These are phyloP conservation scores for Sapajus apella DNA, from an alignment of 2,113 vertebrate species.

Conservation along the genomic window DNA sequence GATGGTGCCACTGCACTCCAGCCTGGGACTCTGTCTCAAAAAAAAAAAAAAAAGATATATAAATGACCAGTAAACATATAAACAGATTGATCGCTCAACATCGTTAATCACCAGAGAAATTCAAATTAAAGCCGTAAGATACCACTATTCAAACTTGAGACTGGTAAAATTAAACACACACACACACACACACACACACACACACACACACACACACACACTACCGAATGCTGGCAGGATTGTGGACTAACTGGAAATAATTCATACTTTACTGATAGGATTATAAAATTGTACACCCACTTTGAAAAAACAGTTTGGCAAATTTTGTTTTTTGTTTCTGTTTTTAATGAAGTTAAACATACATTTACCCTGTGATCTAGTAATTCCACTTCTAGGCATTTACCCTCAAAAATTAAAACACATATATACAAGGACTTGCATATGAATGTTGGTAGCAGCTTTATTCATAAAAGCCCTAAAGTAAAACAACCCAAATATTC, in stretches of 20 bases:
- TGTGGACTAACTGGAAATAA: neutral
- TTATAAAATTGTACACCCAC: neutral
- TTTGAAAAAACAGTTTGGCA: constrained; percentile 2
- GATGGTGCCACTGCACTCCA: too few species aligned
- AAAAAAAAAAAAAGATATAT: neutral
- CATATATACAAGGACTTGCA: neutral
- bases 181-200: neutral
- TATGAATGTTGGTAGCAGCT: neutral
- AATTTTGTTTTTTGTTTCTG: neutral
- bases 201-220: neutral
- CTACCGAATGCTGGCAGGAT: neutral
- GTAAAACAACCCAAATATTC: neutral
- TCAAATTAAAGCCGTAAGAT: neutral
- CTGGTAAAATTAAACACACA: neutral
- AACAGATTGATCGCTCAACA: neutral
- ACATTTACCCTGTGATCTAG: neutral
- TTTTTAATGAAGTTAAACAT: neutral
- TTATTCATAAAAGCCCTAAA: neutral
- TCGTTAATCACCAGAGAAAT: neutral
- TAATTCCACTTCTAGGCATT: neutral
- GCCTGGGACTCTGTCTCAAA: too few species aligned
- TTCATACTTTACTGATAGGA: neutral
- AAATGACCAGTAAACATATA: neutral
- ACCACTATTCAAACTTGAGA: neutral
- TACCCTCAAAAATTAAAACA: neutral